phyloP scores from a whole-genome alignment of 1,140 invertebrate species.

The Notospermus geniculatus region DNA sequence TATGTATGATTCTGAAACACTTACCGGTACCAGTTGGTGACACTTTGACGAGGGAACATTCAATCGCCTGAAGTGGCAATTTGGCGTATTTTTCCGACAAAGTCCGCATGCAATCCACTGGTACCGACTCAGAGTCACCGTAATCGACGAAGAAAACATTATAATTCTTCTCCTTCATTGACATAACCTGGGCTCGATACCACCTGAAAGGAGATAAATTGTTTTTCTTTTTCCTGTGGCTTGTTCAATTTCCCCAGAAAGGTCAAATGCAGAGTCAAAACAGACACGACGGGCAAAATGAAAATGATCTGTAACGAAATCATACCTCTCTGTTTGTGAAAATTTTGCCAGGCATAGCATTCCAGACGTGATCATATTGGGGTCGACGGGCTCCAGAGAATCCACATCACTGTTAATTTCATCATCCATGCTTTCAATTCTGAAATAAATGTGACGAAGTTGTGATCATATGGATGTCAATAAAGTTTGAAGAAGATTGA shows the following conservation, averaged over 20 bases:
- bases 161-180: constrained; percentile 4
- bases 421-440: constrained; percentile 29
- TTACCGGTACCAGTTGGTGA: constrained; percentile 26
- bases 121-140: constrained; percentile 27
- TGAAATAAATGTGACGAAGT: too few relatives aligned
- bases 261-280: too few relatives aligned
- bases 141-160: constrained; percentile 37
- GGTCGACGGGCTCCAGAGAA: not conserved
- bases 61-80: constrained; percentile 39
- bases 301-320: too few relatives aligned
- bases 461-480: too few relatives aligned
- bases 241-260: too few relatives aligned
- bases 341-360: constrained; percentile 5
- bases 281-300: too few relatives aligned
- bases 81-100: constrained; percentile 25
- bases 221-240: too few relatives aligned
- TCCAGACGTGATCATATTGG: not conserved
- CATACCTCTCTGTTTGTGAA: not conserved
- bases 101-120: constrained; percentile 11
- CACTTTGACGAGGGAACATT: constrained; percentile 32
- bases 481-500: too few relatives aligned
- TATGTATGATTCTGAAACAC: too few relatives aligned
- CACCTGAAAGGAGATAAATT: constrained; percentile 22
- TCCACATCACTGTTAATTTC: constrained; percentile 22
- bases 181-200: constrained; percentile 30